Percentiles rank a stretch among this genome's conserved stretches.
These are phyloP conservation scores for Campylomormyrus tamandua DNA, from an alignment of 2,113 vertebrate genomes.

Conservation along the genomic window DNA sequence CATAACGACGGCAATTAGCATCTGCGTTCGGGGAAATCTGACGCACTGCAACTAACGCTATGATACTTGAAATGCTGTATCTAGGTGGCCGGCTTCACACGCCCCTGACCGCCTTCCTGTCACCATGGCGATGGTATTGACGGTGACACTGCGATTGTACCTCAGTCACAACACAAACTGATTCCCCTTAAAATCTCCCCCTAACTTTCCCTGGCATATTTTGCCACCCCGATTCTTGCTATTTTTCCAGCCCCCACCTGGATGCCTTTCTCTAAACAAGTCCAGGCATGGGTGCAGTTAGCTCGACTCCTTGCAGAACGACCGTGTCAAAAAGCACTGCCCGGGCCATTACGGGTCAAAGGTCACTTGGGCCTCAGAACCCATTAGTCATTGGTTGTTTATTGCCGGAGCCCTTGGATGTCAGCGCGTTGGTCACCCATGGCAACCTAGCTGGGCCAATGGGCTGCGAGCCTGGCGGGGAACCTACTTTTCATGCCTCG, in stretches of 20 bases:
- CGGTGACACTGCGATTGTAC: neutral
- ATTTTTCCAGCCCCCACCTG: neutral
- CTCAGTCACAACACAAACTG: neutral
- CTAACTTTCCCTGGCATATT: neutral
- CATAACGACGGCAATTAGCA: neutral
- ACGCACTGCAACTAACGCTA: neutral
- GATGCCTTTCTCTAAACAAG: neutral
- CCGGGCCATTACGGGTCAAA: slow-evolving; percentile 71
- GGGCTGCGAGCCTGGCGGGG: slow-evolving; percentile 52
- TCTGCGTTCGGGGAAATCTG: neutral
- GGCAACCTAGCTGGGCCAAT: slow-evolving; percentile 54
- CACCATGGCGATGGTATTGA: neutral
- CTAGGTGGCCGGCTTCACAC: neutral
- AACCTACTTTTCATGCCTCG: slow-evolving; percentile 46
- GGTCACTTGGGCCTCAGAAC: slow-evolving; percentile 66
- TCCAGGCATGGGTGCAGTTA: slow-evolving; percentile 25
- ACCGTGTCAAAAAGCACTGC: slow-evolving; percentile 48
- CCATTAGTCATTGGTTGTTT: slow-evolving; percentile 70
- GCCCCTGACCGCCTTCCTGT: neutral
- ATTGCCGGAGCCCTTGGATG: slow-evolving; percentile 60
- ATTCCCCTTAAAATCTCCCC: neutral
- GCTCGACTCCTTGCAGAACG: slow-evolving; percentile 55
- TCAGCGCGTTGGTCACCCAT: slow-evolving; percentile 60
- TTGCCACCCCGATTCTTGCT: neutral
- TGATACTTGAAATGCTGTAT: neutral